Evolutionary conservation across 2,113 vertebrate genomes (phyloP).

Genomic region (Thomomys bottae): DNA sequence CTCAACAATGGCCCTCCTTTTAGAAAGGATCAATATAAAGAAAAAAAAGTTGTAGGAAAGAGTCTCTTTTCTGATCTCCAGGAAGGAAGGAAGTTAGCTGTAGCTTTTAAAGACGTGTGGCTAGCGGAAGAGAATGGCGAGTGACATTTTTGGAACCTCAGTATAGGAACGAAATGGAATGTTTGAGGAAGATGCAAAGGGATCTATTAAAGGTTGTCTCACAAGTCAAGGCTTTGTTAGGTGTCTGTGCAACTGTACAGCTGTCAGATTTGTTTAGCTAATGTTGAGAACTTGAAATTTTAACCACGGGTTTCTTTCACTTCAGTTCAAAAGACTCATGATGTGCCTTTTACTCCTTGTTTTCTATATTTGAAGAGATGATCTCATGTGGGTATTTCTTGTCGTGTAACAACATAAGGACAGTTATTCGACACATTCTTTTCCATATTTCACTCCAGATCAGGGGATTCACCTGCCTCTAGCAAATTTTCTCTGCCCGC

Average conservation of each 20-base stretch:
- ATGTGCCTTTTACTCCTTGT: conserved; percentile 79
- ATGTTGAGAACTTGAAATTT: conserved; percentile 86
- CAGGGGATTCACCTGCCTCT: background rate
- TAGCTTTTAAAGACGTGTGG: conserved; percentile 54
- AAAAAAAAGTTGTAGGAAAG: background rate
- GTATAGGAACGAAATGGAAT: conserved; percentile 73
- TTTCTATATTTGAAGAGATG: conserved; percentile 67
- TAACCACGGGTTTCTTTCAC: conserved; percentile 81
- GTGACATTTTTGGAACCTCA: conserved; percentile 76
- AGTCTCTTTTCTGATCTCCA: conserved; percentile 63
- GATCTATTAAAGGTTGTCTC: conserved; percentile 81
- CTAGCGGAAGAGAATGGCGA: conserved; percentile 77
- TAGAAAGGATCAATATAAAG: conserved; percentile 22
- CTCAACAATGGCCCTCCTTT: background rate
- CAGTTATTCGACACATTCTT: background rate
- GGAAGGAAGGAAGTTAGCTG: conserved; percentile 47
- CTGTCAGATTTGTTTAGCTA: conserved; percentile 86
- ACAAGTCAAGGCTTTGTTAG: conserved; percentile 82
- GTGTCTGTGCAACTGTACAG: conserved; percentile 80
- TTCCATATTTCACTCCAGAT: background rate
- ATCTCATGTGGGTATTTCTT: conserved; percentile 20
- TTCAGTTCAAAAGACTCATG: conserved; percentile 82
- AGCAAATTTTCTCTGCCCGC: background rate
- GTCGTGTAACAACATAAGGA: conserved; percentile 51
- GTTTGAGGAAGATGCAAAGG: conserved; percentile 83